Base-by-base conservation (phyloP, 1,140 invertebrate species). In the Brachionus rubens region DNA sequence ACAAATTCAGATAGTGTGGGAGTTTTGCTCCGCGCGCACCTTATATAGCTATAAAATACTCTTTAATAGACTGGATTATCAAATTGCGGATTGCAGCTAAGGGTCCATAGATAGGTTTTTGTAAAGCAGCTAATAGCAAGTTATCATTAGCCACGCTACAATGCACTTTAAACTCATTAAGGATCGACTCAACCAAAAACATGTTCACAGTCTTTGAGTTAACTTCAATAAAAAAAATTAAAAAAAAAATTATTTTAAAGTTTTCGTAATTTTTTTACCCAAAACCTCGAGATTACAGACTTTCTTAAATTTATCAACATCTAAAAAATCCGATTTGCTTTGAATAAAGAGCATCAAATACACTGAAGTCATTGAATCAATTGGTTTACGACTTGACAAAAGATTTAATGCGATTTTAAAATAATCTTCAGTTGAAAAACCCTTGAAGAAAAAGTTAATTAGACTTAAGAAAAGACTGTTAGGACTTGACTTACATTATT, bases 291-390 rank as follows among this genome's bases (percentile, higher is more conserved):
- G 21, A 33, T 56, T 10, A 19, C 36, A 26, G 3, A 50, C 41
- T 30, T 36, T 72, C 30, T 40, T 70, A 16, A 70, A 70, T 28
- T 28, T 47, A 4, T 59, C 54, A 33, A 59, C 19, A 10, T 9
- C 19, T 4, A 6, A 59, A 14, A 26, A 40, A 50, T 72, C 19
- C 4, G 46, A 33, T 54, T 72, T 72, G 12, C n/a, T 40, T 30
- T 72, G 46, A 50, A 72, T 33, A 50, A 72, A 72, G 0, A 48
- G n/a, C 50, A 72, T 48, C 46, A 72, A 21, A 50, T 50, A 72
- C 2, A 72, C 68, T 40, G 43, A 72, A 26, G 68, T 72, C 68
- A 72, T 72, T 21, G 68, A 72, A 24, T 72, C 68, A 30, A 72
- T 24, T 10, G 68, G 68, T 14, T 72, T 72, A 21, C 68, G 21